Evolutionary conservation across 2,113 vertebrate species (phyloP).

Genomic region (Muntiacus muntjak): DNA sequence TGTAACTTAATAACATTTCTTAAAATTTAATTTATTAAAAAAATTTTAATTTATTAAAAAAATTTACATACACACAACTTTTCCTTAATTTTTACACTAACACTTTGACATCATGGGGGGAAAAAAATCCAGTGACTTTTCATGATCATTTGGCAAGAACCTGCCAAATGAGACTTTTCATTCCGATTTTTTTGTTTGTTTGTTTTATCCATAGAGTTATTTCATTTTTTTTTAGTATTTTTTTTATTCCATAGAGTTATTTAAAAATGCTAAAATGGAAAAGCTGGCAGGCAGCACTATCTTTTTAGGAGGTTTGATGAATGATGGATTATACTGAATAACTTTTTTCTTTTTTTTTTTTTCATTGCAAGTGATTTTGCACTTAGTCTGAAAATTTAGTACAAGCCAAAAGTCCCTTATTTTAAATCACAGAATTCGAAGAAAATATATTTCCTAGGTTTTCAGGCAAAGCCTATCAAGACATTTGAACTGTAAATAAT

Average conservation of each 20-base stretch:
- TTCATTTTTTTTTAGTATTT: no score
- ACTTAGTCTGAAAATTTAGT: neutral
- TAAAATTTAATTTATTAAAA: slow-evolving; percentile 9
- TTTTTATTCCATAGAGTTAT: neutral
- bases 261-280: neutral
- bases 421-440: slow-evolving; percentile 23
- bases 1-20: neutral
- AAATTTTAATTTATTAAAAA: neutral
- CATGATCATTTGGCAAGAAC: neutral
- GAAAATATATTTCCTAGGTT: neutral
- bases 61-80: neutral
- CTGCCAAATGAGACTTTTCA: neutral
- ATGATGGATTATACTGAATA: neutral
- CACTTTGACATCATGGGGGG: neutral
- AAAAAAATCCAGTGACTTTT: neutral
- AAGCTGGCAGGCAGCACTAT: neutral
- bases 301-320: slow-evolving; percentile 25
- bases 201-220: neutral
- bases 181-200: neutral
- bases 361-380: neutral
- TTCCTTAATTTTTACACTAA: slow-evolving; percentile 4
- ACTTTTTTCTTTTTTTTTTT: neutral
- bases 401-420: neutral
- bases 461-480: neutral
- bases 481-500: neutral